Conservation (phyloP, 2,113 vertebrate genomes). For the Brienomyrus brachyistius region DNA sequence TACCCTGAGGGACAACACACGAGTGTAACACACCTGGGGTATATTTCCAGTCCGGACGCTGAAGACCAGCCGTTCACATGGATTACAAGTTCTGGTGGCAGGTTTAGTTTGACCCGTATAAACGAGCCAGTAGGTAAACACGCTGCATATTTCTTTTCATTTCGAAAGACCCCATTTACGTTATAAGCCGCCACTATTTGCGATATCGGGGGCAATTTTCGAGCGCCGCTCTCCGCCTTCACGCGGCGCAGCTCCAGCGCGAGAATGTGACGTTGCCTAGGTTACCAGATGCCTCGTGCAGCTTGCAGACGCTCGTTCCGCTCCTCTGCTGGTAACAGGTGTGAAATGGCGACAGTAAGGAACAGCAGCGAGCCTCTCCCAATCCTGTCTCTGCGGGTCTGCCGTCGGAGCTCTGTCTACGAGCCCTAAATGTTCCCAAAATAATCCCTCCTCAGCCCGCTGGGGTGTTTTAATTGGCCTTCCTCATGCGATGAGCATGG, state of each 20-base stretch:
- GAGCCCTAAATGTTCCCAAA: conserved; percentile 31
- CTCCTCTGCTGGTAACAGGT: conserved; percentile 1
- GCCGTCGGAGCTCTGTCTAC: conserved; percentile 4
- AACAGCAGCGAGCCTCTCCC: not conserved
- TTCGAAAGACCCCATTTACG: not conserved
- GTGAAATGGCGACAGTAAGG: conserved; percentile 13
- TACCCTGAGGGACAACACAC: not conserved
- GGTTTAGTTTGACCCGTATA: not conserved
- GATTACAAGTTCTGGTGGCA: not conserved
- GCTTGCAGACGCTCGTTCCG: not conserved
- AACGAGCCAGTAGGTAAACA: not conserved
- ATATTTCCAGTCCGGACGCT: not conserved
- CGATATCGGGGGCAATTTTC: conserved; percentile 11
- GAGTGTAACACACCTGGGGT: not conserved
- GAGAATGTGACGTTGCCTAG: conserved; percentile 22
- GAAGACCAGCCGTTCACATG: not conserved
- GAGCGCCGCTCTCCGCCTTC: not conserved
- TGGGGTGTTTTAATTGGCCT: not conserved
- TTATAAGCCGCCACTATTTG: not conserved
- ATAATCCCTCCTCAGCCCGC: not conserved
- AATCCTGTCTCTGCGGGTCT: not conserved
- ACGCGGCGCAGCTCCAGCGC: not conserved
- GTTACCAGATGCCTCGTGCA: conserved; percentile 16
- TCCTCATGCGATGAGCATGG: not conserved
- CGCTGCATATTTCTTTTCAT: not conserved